phyloP scores from a whole-genome alignment of 2,113 vertebrate genomes.

The Charina bottae region DNA sequence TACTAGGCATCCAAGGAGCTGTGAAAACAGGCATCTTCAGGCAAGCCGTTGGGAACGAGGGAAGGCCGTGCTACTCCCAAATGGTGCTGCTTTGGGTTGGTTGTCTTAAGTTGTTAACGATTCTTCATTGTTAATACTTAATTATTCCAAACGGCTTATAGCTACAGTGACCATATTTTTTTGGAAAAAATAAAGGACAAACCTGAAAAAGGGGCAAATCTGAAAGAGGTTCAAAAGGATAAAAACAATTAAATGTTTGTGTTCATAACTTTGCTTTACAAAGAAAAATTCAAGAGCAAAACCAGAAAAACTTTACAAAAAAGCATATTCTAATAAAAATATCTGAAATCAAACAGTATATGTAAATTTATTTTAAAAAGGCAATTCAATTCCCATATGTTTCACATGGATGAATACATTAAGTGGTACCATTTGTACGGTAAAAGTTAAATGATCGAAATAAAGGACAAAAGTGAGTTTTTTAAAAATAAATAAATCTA shows the following conservation, averaged over 20 bases:
- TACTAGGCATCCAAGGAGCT: background rate
- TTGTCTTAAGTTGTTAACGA: too few relatives aligned
- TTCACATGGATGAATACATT: background rate
- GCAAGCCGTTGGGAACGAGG: background rate
- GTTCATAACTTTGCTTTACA: background rate
- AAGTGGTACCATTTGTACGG: background rate
- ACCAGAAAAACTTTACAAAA: background rate
- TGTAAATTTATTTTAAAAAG: background rate
- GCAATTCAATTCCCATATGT: background rate
- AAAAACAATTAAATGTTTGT: background rate
- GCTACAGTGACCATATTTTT: background rate
- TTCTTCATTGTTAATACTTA: background rate
- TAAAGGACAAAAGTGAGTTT: background rate
- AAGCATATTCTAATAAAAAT: background rate
- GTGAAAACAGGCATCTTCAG: background rate
- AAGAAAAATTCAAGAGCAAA: background rate
- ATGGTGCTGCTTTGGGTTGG: background rate
- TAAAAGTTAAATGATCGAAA: background rate
- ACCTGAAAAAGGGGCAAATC: background rate
- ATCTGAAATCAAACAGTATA: background rate
- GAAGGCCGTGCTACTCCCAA: background rate
- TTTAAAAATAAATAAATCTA: background rate
- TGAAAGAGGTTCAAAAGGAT: background rate
- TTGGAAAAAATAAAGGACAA: background rate
- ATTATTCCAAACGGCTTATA: background rate